These are phyloP conservation scores for Chrysopilus asiliformis DNA, from an alignment of 2,888 invertebrate genomes.

Conservation along the genomic window DNA sequence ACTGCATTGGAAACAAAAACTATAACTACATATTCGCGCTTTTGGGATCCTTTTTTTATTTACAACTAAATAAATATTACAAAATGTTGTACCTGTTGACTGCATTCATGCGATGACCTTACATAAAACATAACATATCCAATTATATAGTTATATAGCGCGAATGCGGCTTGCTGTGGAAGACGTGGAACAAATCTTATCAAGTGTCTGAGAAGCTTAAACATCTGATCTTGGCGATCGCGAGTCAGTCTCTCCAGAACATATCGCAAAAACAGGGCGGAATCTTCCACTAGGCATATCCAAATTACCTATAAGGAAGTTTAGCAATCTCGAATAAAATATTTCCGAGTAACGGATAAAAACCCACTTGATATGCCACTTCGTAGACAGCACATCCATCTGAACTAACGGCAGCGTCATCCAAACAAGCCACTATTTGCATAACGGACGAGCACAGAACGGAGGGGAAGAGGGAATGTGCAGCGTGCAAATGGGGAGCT, in stretches of 20 bases:
- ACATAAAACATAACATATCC: constrained; percentile 99
- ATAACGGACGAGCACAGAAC: constrained; percentile 91
- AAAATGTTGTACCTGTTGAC: constrained; percentile 53
- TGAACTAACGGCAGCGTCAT: constrained; percentile 88
- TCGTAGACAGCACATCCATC: constrained; percentile 96
- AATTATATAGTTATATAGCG: constrained; percentile 95
- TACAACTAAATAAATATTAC: too few species aligned
- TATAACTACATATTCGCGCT: too few species aligned
- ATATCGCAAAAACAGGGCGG: constrained; percentile 87
- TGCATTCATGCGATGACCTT: constrained; percentile 87
- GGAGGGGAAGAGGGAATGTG: constrained; percentile 92
- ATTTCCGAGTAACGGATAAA: too few species aligned
- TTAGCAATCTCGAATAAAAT: not conserved
- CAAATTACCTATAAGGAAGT: constrained; percentile 65
- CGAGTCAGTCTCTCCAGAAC: constrained; percentile 90
- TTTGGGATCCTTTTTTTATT: too few species aligned
- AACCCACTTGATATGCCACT: constrained; percentile 77
- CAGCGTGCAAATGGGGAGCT: constrained; percentile 76
- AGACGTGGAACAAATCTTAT: constrained; percentile 85
- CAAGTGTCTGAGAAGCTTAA: constrained; percentile 80
- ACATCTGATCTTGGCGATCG: constrained; percentile 88
- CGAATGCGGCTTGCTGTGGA: constrained; percentile 95
- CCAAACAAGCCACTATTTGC: constrained; percentile 83
- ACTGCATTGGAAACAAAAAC: too few species aligned
- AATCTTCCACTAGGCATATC: constrained; percentile 96